These are phyloP conservation scores for Hylyphantes graminicola DNA, from an alignment of 1,140 invertebrate genomes.

Conservation along the genomic window DNA sequence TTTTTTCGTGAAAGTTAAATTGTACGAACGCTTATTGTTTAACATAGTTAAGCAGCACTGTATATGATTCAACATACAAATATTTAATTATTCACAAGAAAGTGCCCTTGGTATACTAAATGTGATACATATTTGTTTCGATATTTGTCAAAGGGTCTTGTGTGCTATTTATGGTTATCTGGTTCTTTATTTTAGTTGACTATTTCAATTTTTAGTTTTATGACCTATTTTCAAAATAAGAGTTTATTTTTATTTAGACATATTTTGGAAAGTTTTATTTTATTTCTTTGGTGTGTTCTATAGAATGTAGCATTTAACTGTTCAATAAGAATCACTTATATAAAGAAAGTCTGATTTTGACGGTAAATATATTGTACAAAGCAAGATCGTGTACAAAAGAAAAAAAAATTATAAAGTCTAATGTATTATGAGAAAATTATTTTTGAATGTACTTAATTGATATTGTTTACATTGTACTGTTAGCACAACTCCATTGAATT, in stretches of 20 bases:
- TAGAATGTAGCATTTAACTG: too few species aligned
- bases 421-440: conserved; percentile 4
- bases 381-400: neutral
- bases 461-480: neutral
- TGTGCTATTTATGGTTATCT: neutral
- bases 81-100: conserved; percentile 19
- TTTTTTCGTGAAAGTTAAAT: too few species aligned
- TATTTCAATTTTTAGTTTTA: too few species aligned
- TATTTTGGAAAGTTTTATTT: too few species aligned
- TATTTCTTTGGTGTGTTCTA: too few species aligned
- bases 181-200: too few species aligned
- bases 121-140: conserved; percentile 37
- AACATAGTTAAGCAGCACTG: conserved; percentile 16
- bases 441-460: conserved; percentile 11
- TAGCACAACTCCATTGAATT: neutral
- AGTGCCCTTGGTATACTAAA: conserved; percentile 48
- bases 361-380: too few species aligned
- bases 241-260: too few species aligned
- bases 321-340: too few species aligned
- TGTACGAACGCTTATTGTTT: too few species aligned
- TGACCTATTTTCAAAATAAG: too few species aligned
- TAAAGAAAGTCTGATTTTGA: too few species aligned
- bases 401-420: neutral
- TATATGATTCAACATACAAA: conserved; percentile 1
- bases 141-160: neutral